Base-by-base conservation (phyloP, 2,888 invertebrate species). In the Beris chalybata region DNA sequence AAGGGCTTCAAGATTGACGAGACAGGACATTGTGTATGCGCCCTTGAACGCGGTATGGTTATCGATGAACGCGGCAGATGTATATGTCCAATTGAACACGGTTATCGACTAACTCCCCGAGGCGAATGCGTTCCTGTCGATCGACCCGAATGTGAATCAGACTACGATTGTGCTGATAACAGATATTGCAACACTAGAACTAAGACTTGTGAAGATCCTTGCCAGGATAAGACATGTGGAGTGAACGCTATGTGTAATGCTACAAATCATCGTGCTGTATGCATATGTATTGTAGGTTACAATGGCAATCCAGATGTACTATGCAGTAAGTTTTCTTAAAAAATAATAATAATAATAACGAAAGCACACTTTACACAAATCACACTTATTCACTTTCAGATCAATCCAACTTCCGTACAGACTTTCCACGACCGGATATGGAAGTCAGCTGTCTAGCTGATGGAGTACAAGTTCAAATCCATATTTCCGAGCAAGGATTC, bases 381-480 rank as follows among this genome's bases (percentile, higher is more conserved):
- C 9, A 1, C 50, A 50, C 48, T 15, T 9, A 53, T 11, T 30
- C 48, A 9, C 64, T 73, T 75, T 22, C 64, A 77, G 76, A 81
- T 70, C 77, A 81, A 68, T 79, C 79, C 75, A 72, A 82, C 81
- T 74, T 85, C 85, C 85, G 90, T 50, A 92, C 92, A 0, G 92
- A 92, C 76, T 93, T 94, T 85, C 92, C 92, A 13, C 85, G 86
- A 72, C 93, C 93, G 5, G 91, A 92, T 67, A 91, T 94, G 88
- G 85, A 87, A 69, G 95, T 95, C 13, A 91, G 91, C 74, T 96
- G 95, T 79, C 82, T 95, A 71, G 93, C 95, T 12, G 95, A 95
- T 76, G 95, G 95, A 45, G 93, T 96, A 7, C 90, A 92, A 77
- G 94, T 95, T 0, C 88, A 89, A 75, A 88, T 93, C 55, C 87